Evolutionary conservation across 23 tunicate genomes (phyloP).

Genomic region (Diplosoma virens): DNA sequence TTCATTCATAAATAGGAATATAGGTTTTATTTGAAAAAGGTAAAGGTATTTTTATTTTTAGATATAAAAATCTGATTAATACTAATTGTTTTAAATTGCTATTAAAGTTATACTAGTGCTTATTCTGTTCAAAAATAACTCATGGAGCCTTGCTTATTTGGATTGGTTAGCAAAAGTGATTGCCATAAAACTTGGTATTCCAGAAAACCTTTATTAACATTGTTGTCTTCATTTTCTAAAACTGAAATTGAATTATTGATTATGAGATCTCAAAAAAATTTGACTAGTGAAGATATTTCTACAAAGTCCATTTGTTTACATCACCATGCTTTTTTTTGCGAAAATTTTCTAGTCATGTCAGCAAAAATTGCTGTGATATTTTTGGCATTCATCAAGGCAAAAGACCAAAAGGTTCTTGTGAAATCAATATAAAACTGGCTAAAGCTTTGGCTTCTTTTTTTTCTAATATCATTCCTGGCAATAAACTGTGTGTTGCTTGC

Average conservation of each 20-base stretch:
- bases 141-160: slow-evolving; percentile 13
- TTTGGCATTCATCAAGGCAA: slow-evolving; percentile 23
- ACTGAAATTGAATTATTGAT: slow-evolving; percentile 13
- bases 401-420: background rate
- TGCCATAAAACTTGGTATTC: slow-evolving; percentile 8
- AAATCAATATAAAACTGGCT: slow-evolving; percentile 3
- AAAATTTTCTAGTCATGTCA: background rate
- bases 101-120: no score
- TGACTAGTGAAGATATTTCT: slow-evolving; percentile 1
- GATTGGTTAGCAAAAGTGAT: slow-evolving; percentile 9
- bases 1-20: no score
- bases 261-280: background rate
- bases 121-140: no score
- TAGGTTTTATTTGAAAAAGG: no score
- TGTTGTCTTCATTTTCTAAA: slow-evolving; percentile 2
- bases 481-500: background rate
- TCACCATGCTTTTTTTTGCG: background rate
- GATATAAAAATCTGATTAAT: no score
- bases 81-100: no score
- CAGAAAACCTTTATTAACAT: background rate
- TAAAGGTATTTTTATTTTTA: no score
- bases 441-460: background rate
- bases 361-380: slow-evolving; percentile 16
- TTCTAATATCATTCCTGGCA: slow-evolving; percentile 5
- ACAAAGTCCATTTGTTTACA: slow-evolving; percentile 2